Evolutionary conservation across 2,113 vertebrate genomes (phyloP).

Genomic region (Polyodon spathula): DNA sequence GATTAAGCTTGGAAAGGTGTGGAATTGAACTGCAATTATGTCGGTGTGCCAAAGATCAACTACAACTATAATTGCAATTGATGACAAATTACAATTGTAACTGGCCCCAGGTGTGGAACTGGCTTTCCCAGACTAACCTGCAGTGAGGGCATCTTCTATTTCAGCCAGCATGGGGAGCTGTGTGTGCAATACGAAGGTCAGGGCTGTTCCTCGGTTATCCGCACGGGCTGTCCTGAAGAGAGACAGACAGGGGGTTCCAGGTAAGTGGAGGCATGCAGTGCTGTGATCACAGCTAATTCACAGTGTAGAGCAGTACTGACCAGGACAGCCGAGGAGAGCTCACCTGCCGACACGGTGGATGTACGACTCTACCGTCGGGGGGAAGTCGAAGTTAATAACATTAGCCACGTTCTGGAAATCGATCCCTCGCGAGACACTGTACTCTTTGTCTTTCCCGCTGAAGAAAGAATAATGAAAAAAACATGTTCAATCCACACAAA

Average conservation of each 20-base stretch:
- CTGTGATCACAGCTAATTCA: background rate
- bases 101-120: too few species aligned
- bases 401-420: conserved; percentile 84
- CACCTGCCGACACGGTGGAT: conserved; percentile 85
- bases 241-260: background rate
- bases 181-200: conserved; percentile 67
- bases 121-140: conserved; percentile 53
- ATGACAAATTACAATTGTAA: too few species aligned
- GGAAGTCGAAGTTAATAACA: conserved; percentile 86
- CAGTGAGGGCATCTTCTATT: conserved; percentile 63
- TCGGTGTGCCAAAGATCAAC: too few species aligned
- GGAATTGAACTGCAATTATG: too few species aligned
- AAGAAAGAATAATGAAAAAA: background rate
- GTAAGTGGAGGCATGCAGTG: background rate
- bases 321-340: background rate
- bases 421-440: conserved; percentile 74
- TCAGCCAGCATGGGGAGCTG: conserved; percentile 51
- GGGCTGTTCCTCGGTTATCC: conserved; percentile 68
- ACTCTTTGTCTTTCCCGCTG: conserved; percentile 67
- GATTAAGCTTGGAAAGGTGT: too few species aligned
- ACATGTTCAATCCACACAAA: too few species aligned
- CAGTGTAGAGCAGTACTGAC: background rate
- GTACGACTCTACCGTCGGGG: conserved; percentile 63
- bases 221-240: conserved; percentile 71
- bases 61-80: too few species aligned